phyloP scores from a whole-genome alignment of 92 coral and sea anemone species.

The Epizoanthus stellaris region DNA sequence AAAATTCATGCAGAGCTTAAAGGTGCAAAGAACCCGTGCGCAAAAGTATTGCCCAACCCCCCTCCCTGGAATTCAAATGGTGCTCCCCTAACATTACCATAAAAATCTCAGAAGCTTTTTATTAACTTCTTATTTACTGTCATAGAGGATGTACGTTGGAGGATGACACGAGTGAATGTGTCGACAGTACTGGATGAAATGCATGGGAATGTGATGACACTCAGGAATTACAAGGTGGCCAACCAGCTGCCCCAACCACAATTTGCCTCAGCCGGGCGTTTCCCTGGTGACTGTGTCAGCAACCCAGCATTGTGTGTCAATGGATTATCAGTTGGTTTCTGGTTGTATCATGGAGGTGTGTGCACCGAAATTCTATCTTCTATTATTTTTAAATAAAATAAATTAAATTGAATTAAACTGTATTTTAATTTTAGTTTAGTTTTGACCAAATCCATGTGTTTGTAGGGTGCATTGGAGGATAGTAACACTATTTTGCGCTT shows the following conservation, averaged over 20 bases:
- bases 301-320: slow-evolving; percentile 14
- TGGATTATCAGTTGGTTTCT: slow-evolving; percentile 25
- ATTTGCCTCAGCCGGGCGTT: neutral
- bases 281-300: slow-evolving; percentile 15
- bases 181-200: neutral
- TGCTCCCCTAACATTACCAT: neutral
- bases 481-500: neutral
- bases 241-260: neutral
- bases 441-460: too few species aligned
- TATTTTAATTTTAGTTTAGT: neutral
- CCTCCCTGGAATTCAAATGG: too few species aligned
- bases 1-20: too few species aligned
- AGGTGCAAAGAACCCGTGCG: too few species aligned
- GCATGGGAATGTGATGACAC: neutral
- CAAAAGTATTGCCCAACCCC: too few species aligned
- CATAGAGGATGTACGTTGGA: slow-evolving; percentile 35
- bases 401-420: neutral
- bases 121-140: neutral
- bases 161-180: neutral
- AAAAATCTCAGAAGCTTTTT: neutral
- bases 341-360: slow-evolving; percentile 36
- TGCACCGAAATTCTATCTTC: neutral
- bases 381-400: neutral
- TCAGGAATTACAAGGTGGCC: too few species aligned
- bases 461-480: too few species aligned